Conservation (phyloP, 2,113 vertebrate species). For the Ceyx cyanopectus region DNA sequence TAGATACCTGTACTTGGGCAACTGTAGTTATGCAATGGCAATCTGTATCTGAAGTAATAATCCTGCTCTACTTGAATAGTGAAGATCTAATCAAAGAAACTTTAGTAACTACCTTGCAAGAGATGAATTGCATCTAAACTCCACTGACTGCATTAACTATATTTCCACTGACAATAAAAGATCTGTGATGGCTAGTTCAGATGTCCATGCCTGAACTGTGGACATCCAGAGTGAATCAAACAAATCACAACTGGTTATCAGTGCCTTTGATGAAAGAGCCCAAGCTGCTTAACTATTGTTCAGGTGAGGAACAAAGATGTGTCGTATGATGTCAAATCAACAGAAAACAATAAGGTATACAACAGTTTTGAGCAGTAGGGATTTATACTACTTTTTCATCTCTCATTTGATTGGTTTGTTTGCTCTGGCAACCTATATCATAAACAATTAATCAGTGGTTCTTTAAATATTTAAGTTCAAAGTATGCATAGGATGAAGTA, state of each 20-base stretch:
- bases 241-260: neutral
- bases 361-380: neutral
- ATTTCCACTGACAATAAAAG: neutral
- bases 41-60: neutral
- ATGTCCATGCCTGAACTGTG: neutral
- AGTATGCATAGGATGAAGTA: neutral
- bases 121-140: neutral
- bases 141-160: neutral
- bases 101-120: neutral
- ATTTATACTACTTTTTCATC: neutral
- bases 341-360: neutral
- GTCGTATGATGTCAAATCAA: neutral
- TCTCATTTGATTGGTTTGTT: neutral
- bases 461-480: neutral
- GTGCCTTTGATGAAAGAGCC: neutral
- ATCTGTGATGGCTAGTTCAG: neutral
- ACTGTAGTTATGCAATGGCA: neutral
- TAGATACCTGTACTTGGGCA: neutral
- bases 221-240: neutral
- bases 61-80: neutral
- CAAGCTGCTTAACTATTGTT: accelerated
- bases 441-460: neutral
- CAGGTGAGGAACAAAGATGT: neutral
- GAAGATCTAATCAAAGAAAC: neutral
- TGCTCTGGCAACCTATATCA: neutral